Conservation (phyloP, 2,797 vertebrate species). For the Huso huso region DNA sequence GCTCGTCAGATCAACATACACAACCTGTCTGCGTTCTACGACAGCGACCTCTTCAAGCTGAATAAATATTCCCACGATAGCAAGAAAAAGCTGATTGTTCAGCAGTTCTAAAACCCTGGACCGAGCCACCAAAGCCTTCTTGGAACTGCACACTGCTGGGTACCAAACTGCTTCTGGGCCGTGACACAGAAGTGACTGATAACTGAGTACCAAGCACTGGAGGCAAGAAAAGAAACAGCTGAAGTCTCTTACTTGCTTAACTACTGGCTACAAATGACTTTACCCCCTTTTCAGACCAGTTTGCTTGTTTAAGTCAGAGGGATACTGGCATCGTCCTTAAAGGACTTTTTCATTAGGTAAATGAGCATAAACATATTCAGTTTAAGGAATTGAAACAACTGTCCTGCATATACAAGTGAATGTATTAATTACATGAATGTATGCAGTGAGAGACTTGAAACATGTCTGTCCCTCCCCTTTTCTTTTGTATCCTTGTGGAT, state of each 20-base stretch:
- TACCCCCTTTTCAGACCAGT: neutral
- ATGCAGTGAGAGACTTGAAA: too few relatives aligned
- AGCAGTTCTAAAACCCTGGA: conserved; percentile 72
- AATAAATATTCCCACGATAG: conserved; percentile 81
- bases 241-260: too few relatives aligned
- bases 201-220: too few relatives aligned
- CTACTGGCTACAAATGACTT: too few relatives aligned
- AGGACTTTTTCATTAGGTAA: neutral
- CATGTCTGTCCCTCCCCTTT: too few relatives aligned
- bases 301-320: neutral
- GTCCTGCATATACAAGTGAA: too few relatives aligned
- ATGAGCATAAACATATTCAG: neutral
- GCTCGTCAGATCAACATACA: conserved; percentile 94
- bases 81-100: conserved; percentile 84
- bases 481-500: too few relatives aligned
- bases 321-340: neutral
- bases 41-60: conserved; percentile 80
- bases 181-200: too few relatives aligned
- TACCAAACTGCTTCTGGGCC: too few relatives aligned
- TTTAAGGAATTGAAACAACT: neutral
- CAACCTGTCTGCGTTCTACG: conserved; percentile 81
- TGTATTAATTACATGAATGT: too few relatives aligned
- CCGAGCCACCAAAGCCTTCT: neutral
- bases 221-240: too few relatives aligned
- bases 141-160: too few relatives aligned